Base-by-base conservation (phyloP, 2,888 invertebrate species). In the Hybos culiciformis region DNA sequence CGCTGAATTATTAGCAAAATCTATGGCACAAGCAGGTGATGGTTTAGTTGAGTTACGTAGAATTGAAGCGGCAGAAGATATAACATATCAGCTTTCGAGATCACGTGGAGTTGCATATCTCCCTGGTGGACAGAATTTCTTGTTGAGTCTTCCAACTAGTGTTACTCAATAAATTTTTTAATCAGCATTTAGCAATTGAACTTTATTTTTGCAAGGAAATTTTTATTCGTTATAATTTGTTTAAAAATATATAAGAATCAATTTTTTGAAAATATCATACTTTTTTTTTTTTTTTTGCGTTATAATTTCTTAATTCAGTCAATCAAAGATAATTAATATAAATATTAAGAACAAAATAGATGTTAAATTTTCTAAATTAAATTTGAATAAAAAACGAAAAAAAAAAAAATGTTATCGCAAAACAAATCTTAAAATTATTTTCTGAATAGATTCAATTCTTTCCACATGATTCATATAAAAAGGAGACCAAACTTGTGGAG, bases 21-120 rank as follows among this genome's bases (percentile, higher is more conserved):
- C 96, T 0, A 90, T 98, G 57, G 87, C 83, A 5, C 81, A 77
- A 45, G 88, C 92, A 39, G 98, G 98, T 37, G 97, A 99, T 60
- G 96, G 96, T 72, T 75, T 99, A 21, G 92, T 99, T 1, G 98
- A 99, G 63, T 74, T 99, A 51, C 75, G 98, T 66, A 84, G 96
- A 71, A 90, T 99, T 56, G 98, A 99, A 73, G 98, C 98, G 1
- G 93, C 97, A 1, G 98, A 99, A 74, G 98, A 99, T 60, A 98
- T 99, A 57, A 97, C 98, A 5, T 88, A 90, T 66, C 91, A 94
- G 69, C 73, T 99, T 59, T 80, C 94, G 15, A 82, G 88, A 63
- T 90, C 96, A 3, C 80, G 96, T 59, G 93, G 94, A 63, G 90
- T 99, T 48, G 77, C 87, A 24, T 99, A 98, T 68, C 73, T 99